Evolutionary conservation across 2,113 vertebrate species (phyloP), one percentile per base, ranked within the genome.

Genomic region (Mus pahari): DNA sequence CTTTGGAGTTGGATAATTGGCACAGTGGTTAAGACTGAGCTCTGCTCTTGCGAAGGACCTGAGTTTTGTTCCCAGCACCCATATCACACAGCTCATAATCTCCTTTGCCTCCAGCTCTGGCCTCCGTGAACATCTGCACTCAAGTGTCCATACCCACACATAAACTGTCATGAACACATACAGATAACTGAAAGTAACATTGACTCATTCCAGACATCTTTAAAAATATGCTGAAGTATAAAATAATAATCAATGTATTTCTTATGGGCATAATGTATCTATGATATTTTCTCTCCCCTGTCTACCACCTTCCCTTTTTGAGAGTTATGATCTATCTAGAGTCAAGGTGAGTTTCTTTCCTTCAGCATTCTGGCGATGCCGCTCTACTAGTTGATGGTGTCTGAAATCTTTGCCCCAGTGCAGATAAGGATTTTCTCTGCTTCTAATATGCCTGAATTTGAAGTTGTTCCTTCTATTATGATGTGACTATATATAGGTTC

Each of bases 211-310:
- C 55, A 92, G 31, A 96, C 75, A 53, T 9, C 55, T 93, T 90
- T 89, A 45, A 92, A 93, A 92, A 11, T 79, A 22, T 19, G 36
- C 71, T 48, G 74, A 94, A 94, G 10, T 90, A 31, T 42, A 50
- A 94, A 62, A 58, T 48, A 96, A 95, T 10, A 90, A 39, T 60
- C 93, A 90, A 50, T 66, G 3, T 86, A 89, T n/a, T 74, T 88
- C 26, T 45, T 89, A 94, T 39, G 81, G 16, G 6, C 64, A 86
- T 89, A 79, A 42, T 60, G 48, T 13, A 39, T 55, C 14, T 64
- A 36, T 20, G 1, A 66, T 36, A 48, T 36, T 86, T n/a, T 83
- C 17, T 86, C 17, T 86, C 3, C 19, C 81, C 4, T 28, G 13
- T 84, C 58, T 7, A 31, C 58, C 8, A 19, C 39, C 60, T 42